These are phyloP conservation scores for Choristoneura fumiferana DNA, from an alignment of 1,140 invertebrate species.

Conservation along the genomic window DNA sequence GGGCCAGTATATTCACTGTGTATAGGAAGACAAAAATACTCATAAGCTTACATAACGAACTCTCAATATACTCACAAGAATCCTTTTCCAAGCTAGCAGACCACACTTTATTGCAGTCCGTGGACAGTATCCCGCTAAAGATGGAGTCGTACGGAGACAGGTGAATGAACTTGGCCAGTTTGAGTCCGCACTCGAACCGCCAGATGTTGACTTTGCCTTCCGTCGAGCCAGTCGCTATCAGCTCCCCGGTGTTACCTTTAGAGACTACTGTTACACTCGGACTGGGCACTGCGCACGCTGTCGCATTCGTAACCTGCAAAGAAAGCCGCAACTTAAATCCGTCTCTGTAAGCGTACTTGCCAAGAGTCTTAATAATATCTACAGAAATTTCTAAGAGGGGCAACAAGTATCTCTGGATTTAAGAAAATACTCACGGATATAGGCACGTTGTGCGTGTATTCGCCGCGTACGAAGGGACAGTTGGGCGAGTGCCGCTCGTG, in stretches of 20 bases:
- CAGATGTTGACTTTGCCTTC: constrained; percentile 81
- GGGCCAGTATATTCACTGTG: no score
- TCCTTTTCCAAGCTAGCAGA: constrained; percentile 69
- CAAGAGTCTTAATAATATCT: no score
- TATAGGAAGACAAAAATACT: no score
- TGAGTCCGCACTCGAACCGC: constrained; percentile 87
- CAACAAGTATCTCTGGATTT: no score
- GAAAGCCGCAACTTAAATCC: no score
- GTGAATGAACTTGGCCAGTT: constrained; percentile 73
- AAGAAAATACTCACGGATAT: constrained; percentile 80
- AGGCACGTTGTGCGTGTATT: constrained; percentile 97
- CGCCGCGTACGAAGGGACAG: constrained; percentile 95
- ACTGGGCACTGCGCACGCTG: constrained; percentile 85
- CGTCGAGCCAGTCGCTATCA: constrained; percentile 83
- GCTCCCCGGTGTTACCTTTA: constrained; percentile 81
- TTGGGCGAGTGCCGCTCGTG: constrained; percentile 95
- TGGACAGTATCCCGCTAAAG: constrained; percentile 65
- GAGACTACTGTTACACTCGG: constrained; percentile 78
- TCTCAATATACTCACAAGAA: constrained; percentile 53
- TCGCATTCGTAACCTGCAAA: constrained; percentile 87
- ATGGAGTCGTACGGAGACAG: constrained; percentile 70
- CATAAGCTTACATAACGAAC: no score
- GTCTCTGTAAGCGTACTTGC: no score
- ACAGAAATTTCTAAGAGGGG: no score
- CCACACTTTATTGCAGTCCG: constrained; percentile 72